These are phyloP conservation scores for Lepidocolaptes lacrymiger DNA, from an alignment of 2,797 vertebrate genomes.

Conservation along the genomic window DNA sequence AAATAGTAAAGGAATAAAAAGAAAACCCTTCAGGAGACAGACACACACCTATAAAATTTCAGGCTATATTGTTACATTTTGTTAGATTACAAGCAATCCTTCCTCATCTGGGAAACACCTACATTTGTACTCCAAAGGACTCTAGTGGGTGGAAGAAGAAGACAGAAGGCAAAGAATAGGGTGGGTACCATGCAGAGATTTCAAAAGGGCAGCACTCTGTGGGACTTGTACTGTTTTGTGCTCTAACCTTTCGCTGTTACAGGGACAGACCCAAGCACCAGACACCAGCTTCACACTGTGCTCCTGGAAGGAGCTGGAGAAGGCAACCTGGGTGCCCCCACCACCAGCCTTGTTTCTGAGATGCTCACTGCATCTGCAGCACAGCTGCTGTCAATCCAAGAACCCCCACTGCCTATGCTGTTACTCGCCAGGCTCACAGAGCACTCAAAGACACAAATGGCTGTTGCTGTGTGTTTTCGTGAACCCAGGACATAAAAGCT, in stretches of 20 bases:
- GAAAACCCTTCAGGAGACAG: neutral
- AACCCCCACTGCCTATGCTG: neutral
- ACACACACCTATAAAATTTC: neutral
- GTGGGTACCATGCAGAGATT: neutral
- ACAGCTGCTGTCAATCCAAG: neutral
- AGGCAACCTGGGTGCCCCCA: neutral
- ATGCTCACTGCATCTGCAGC: neutral
- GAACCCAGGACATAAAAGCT: neutral
- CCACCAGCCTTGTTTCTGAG: neutral
- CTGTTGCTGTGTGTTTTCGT: neutral
- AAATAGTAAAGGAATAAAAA: neutral
- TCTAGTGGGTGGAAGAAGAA: neutral
- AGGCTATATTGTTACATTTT: neutral
- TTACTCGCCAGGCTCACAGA: neutral
- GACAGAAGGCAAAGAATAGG: neutral
- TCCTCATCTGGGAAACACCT: neutral
- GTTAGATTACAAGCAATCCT: neutral
- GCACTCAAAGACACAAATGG: neutral
- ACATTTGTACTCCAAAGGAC: neutral
- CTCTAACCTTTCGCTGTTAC: neutral
- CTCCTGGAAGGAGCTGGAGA: neutral
- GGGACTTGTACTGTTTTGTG: neutral
- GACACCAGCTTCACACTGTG: neutral
- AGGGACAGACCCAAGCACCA: neutral
- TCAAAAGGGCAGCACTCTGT: rapidly evolving